Base-by-base conservation (phyloP, 2,113 vertebrate species). In the Epinephelus lanceolatus region DNA sequence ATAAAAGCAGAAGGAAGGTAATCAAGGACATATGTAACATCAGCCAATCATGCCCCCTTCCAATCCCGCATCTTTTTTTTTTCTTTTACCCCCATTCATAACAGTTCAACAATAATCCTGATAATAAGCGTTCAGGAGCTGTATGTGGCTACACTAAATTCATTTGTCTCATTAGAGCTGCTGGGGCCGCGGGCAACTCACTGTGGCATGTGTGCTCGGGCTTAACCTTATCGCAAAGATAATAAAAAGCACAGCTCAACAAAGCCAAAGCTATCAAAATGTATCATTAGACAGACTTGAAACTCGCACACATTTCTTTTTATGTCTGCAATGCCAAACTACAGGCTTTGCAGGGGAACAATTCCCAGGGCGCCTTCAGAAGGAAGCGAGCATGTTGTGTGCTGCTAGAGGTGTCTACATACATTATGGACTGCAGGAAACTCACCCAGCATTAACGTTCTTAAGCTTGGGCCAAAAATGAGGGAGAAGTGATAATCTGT, bases 1-100 rank as follows among this genome's bases (percentile, higher is more conserved):
- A 99, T 99, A 99, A 99, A 99, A 98, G 98, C 97, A 97, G 96
- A 96, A 95, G 97, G 96, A 99, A 98, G 97, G 97, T 99, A 99
- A 99, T 99, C 98, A 99, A 98, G 98, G 98, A 98, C 98, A 98
- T 96, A 97, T 98, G 98, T 98, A 98, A 97, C 97, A 98, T 97
- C 97, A 98, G 97, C 97, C 97, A 98, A 97, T 98, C 97, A 97
- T 96, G 97, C 92, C 94, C 95, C 94, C 96, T 95, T 94, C 95
- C 95, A 95, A 96, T 96, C 96, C 95, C 89, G 96, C 95, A 96
- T 96, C 93, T 93, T 96, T 95, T 95, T 62, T 9, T 17, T 21
- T 13, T 42, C 3, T 19, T 52, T 42, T 19, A 49, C 66, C 30
- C 95, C 94, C 96, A 96, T 97, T 97, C 97, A 97, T 96, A 97